phyloP scores from a whole-genome alignment of 2,797 vertebrate species.

The Fistularia commersonii region DNA sequence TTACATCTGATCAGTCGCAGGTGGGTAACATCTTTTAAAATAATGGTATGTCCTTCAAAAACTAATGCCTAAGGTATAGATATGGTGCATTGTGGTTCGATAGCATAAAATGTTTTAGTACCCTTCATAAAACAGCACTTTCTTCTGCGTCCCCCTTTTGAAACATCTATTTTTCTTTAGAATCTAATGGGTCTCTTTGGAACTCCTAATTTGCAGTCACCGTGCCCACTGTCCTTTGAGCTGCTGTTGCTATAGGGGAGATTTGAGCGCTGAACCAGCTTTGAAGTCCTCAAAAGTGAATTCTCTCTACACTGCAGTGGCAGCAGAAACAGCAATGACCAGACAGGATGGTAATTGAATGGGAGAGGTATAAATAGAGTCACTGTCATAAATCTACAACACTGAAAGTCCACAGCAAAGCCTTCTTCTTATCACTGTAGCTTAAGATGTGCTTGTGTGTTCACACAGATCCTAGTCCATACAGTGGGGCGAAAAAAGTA shows the following conservation, averaged over 20 bases:
- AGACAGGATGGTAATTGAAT: conserved; percentile 56
- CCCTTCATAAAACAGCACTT: conserved; percentile 62
- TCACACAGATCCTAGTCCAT: conserved; percentile 17
- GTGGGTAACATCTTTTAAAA: conserved; percentile 53
- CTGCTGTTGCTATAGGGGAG: conserved; percentile 76
- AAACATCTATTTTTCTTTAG: conserved; percentile 73
- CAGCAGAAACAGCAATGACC: conserved; percentile 58
- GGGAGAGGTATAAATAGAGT: conserved; percentile 45
- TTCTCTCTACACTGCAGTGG: conserved; percentile 60
- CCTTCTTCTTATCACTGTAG: conserved; percentile 41
- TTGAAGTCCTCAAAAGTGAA: conserved; percentile 82
- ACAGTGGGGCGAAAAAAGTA: no score
- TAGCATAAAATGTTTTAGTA: conserved; percentile 56
- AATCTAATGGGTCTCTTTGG: conserved; percentile 81
- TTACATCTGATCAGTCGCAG: conserved; percentile 47
- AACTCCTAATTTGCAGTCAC: conserved; percentile 86
- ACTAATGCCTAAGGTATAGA: conserved; percentile 41
- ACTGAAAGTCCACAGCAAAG: conserved; percentile 20
- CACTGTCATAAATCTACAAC: conserved; percentile 34
- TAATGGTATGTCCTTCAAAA: conserved; percentile 64
- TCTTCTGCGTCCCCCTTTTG: conserved; percentile 51
- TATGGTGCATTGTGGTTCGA: conserved; percentile 36
- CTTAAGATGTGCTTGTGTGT: conserved; percentile 24
- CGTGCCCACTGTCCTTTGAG: conserved; percentile 77
- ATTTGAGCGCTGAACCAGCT: conserved; percentile 71